Evolutionary conservation across 2,113 vertebrate genomes (phyloP), one percentile per base, ranked within the genome.

Genomic region (Ascaphus truei): DNA sequence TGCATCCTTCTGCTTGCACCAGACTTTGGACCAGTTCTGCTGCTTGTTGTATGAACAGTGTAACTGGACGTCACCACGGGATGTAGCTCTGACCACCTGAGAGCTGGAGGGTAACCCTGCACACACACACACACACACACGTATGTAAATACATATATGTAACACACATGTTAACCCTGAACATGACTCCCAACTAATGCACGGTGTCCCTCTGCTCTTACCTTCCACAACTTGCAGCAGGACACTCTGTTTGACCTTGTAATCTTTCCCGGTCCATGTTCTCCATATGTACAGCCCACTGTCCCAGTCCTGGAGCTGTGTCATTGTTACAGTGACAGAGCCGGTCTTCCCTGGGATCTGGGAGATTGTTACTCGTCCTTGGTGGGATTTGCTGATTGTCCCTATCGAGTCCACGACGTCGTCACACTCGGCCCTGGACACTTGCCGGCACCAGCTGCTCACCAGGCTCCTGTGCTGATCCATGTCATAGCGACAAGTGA

Each of bases 201-300:
- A n/a, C n/a, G n/a, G n/a, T n/a, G n/a, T n/a, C n/a, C n/a, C n/a
- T 41, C 23, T 27, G 13, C 5, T 18, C 55, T 68, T 25, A 68
- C 66, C 66, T 51, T 59, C 12, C 9, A 37, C 23, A 30, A 68
- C 66, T 11, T 50, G 30, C 10, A 68, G 43, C 6, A 68, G 23
- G 5, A 59, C 41, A 33, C 33, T 59, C 34, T 68, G 20, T 22
- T 50, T 37, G 6, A 68, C 8, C 7, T 27, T 12, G 18, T 50
- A 68, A 1, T 50, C 23, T 50, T 11, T 18, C 41, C 66, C 66
- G 27, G n/a, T 60, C 66, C 66, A 68, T 20, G 29, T 50, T 29
- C 53, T 45, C 66, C 55, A 68, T 3, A 29, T 51, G 18, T 68
- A 68, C 25, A 68, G 23, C 26, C 66, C 66, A 22, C 43, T 59